Percentiles rank a stretch among this genome's conserved stretches.
Conservation (phyloP, 2,888 invertebrate genomes). For the Ditula angustiorana region DNA sequence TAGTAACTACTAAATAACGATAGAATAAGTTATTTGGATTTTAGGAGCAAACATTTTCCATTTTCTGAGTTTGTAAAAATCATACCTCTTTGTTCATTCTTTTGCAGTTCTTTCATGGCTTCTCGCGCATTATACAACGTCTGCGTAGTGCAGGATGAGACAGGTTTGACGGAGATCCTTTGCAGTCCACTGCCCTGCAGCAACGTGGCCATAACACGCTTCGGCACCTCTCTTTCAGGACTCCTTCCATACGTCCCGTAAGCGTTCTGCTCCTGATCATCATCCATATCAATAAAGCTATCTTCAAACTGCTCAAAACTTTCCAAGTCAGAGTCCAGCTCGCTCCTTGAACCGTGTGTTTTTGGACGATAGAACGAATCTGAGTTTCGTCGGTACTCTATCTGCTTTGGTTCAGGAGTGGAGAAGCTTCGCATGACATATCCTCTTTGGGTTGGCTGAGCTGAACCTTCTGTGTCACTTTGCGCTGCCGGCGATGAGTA, state of each 20-base stretch:
- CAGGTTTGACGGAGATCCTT: conserved; percentile 68
- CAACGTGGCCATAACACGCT: conserved; percentile 69
- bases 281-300: conserved; percentile 76
- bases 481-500: conserved; percentile 73
- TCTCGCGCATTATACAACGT: conserved; percentile 61
- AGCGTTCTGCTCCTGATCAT: conserved; percentile 67
- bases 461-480: conserved; percentile 56
- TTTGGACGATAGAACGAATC: conserved; percentile 72
- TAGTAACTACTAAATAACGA: too few relatives aligned
- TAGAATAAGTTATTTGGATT: too few relatives aligned
- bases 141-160: conserved; percentile 61
- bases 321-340: conserved; percentile 76
- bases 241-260: conserved; percentile 63
- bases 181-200: conserved; percentile 79
- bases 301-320: conserved; percentile 78
- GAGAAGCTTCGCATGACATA: conserved; percentile 74
- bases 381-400: conserved; percentile 66
- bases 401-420: conserved; percentile 72
- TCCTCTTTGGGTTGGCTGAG: conserved; percentile 53
- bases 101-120: conserved; percentile 61
- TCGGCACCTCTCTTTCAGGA: conserved; percentile 71
- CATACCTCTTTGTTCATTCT: conserved; percentile 65
- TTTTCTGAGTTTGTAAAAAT: background rate
- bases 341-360: conserved; percentile 69
- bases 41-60: too few relatives aligned